phyloP scores from a whole-genome alignment of 2,888 invertebrate genomes.

The Meloe dianella region DNA sequence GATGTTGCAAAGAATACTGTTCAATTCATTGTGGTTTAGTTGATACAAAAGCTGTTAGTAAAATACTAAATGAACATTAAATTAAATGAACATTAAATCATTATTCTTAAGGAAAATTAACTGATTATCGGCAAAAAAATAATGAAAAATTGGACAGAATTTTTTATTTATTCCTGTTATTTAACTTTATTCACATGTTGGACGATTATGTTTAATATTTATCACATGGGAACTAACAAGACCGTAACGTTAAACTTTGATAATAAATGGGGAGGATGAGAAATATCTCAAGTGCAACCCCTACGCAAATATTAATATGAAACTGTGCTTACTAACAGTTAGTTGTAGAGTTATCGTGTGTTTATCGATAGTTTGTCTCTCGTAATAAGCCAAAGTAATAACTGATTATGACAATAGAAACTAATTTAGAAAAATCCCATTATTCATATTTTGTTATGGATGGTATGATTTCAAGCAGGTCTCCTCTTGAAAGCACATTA shows the following conservation, averaged over 20 bases:
- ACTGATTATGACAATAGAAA: background rate
- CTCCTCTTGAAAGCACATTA: constrained; percentile 6
- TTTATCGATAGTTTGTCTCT: background rate
- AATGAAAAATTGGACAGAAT: no score
- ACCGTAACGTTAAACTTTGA: background rate
- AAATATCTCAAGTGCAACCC: background rate
- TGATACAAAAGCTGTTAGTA: background rate
- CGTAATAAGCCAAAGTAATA: background rate
- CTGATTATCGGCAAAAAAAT: background rate
- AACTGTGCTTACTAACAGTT: no score
- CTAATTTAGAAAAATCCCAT: background rate
- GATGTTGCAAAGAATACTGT: background rate
- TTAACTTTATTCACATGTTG: background rate
- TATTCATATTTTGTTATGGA: constrained; percentile 7
- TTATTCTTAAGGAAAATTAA: background rate
- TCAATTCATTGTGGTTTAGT: background rate
- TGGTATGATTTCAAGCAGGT: constrained; percentile 6
- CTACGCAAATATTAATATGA: background rate
- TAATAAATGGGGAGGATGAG: background rate
- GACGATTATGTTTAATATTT: background rate
- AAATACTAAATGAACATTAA: background rate
- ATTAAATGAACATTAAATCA: background rate
- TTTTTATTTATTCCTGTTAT: background rate
- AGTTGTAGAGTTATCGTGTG: background rate
- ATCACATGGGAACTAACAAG: background rate